Evolutionary conservation across 2,888 invertebrate genomes (phyloP).

Genomic region (Protonemura montana): DNA sequence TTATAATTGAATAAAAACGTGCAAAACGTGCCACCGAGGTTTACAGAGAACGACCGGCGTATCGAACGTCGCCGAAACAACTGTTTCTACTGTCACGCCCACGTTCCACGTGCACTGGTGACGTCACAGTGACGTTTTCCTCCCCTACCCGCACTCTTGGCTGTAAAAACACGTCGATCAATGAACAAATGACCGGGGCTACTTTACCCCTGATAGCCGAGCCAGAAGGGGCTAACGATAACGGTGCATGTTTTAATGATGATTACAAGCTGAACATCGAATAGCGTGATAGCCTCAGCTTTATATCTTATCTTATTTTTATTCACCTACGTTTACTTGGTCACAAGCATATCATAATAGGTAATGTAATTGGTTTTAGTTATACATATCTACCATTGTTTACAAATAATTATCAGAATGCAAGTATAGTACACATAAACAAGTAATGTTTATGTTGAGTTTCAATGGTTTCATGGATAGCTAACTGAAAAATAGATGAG

Average conservation of each 20-base stretch:
- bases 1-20: not conserved
- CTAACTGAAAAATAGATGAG: too few species aligned
- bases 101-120: not conserved
- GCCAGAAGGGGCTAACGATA: not conserved
- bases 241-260: not conserved
- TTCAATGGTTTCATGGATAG: too few species aligned
- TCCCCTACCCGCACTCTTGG: not conserved
- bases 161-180: not conserved
- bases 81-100: not conserved
- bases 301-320: too few species aligned
- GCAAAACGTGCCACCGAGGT: not conserved
- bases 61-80: not conserved
- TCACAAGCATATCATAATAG: too few species aligned
- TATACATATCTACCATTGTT: too few species aligned
- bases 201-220: not conserved
- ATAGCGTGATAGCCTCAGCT: too few species aligned
- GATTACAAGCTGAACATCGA: too few species aligned
- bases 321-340: too few species aligned
- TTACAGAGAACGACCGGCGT: not conserved
- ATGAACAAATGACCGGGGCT: not conserved
- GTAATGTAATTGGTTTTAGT: too few species aligned
- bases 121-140: constrained; percentile 1
- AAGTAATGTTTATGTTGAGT: too few species aligned
- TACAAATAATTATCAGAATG: too few species aligned
- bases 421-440: too few species aligned